Base-by-base conservation (phyloP, 1,140 invertebrate species). In the Dendrolimus punctatus region DNA sequence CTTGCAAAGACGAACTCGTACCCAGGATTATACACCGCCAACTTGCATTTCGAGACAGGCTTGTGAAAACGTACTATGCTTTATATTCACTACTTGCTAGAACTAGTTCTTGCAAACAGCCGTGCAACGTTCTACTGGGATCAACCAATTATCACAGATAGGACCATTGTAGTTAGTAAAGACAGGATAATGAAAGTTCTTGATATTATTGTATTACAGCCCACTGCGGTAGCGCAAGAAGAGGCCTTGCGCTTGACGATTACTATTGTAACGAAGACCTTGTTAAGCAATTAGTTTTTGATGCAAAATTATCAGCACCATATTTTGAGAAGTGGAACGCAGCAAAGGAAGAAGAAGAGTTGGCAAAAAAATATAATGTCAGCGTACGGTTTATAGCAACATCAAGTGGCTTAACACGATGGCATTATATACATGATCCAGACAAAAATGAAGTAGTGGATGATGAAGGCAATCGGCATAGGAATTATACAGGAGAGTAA, bases 201-300 rank as follows among this genome's bases (percentile, higher is more conserved):
- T 23, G 3, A 23, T 23, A 55, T 48, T 56, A 8, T 43, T 54
- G 57, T 47, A 58, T 79, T 72, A 59, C 62, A 90, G 89, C 88
- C 36, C 89, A 92, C 55, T 94, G 93, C 56, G 89, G 90, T 2
- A 85, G 89, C 42, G 90, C 90, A 44, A 90, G 89, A 38, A 71
- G 72, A 42, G 51, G 43, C 0, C 78, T 92, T 0, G 88, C 89
- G 0, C 89, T 91, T 57, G 90, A 94, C 55, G 92, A 92, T 65
- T 95, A 95, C 64, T 95, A 94, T 49, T 95, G 93, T 70, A 96
- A 97, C 69, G 92, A 93, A 72, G 93, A 97, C 66, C 80, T 98
- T 39, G 92, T 97, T 47, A 92, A 96, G 58, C 88, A 95, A 56
- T 79, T 98, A 9, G 91, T 97, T 5, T 96, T 97, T 73, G 96